Base-by-base conservation (phyloP, 2,888 invertebrate species). In the Hydriomena furcata region DNA sequence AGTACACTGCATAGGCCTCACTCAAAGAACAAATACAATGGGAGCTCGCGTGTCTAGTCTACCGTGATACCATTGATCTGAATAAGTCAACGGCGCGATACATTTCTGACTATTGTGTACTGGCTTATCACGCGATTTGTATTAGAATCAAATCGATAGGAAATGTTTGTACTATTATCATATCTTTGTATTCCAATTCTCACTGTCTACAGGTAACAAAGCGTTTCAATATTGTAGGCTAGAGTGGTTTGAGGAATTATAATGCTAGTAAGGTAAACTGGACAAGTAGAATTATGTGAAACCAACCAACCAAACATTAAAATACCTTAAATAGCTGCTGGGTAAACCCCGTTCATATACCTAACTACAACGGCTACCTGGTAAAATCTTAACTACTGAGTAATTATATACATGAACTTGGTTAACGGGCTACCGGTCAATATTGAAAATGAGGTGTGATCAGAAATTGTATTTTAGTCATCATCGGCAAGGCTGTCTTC, bases 21-120 rank as follows among this genome's bases (percentile, higher is more conserved):
- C 17, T 4, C 17, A 17, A 4, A n/a, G n/a, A n/a, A n/a, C n/a
- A 17, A 17, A 2, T 17, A 17, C 47, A 32, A 28, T 40, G 11
- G 17, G 8, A 28, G 35, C 5, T 40, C 27, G 36, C 41, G 36
- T 45, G 45, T 37, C 34, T 8, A 20, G 11, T 37, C 34, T 8
- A 20, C n/a, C 20, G 21, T 36, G 23, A 21, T 12, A 42, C 24
- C 23, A 31, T 5, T 7, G n/a, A 31, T 10, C 40, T 48, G 43
- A 52, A 52, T 52, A 52, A 52, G 44, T 52, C 28, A 52, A 43
- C 40, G 24, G 17, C 27, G 28, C 43, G 46, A 12, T 58, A 42
- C 52, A 52, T 48, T 55, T 44, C 24, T 44, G 23, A 52, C 55
- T 44, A 40, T 30, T 30, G 24, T 36, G 42, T 49, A 49, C 30